Percentiles rank a stretch among this genome's conserved stretches.
Conservation (phyloP, 1,140 invertebrate species). For the Dryas iulia region DNA sequence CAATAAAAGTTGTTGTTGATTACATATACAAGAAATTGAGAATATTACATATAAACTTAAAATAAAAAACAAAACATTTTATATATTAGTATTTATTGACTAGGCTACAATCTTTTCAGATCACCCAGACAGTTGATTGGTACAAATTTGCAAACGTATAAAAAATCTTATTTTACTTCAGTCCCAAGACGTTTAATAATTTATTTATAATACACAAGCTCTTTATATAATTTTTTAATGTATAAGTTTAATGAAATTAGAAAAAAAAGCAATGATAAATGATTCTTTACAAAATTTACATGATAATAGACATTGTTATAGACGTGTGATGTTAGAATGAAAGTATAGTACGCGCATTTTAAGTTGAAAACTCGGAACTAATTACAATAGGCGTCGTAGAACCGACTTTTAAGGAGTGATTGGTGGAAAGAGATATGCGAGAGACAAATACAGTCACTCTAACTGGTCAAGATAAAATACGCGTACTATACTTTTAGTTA, state of each 20-base stretch:
- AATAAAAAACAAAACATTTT: constrained; percentile 32
- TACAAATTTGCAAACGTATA: constrained; percentile 68
- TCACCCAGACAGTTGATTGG: constrained; percentile 24
- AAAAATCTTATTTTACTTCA: constrained; percentile 35
- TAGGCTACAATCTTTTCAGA: constrained; percentile 53
- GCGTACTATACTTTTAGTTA: constrained; percentile 10
- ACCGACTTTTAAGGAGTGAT: too few relatives aligned
- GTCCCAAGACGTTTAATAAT: neutral
- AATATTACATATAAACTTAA: too few relatives aligned
- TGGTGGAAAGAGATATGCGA: too few relatives aligned
- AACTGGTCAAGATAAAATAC: too few relatives aligned
- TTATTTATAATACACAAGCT: neutral
- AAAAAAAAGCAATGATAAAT: neutral
- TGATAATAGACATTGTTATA: neutral
- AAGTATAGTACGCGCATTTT: too few relatives aligned
- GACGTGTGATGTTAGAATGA: neutral
- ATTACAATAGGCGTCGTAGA: too few relatives aligned
- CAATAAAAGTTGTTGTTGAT: too few relatives aligned
- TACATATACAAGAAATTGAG: too few relatives aligned
- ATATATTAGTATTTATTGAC: constrained; percentile 58
- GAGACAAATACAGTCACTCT: too few relatives aligned
- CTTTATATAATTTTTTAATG: neutral
- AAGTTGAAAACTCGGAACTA: too few relatives aligned
- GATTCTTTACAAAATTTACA: neutral
- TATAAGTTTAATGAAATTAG: neutral